Percentiles rank a stretch among this genome's conserved stretches.
phyloP scores from a whole-genome alignment of 2,888 invertebrate genomes.

The Polylopha cassiicola region DNA sequence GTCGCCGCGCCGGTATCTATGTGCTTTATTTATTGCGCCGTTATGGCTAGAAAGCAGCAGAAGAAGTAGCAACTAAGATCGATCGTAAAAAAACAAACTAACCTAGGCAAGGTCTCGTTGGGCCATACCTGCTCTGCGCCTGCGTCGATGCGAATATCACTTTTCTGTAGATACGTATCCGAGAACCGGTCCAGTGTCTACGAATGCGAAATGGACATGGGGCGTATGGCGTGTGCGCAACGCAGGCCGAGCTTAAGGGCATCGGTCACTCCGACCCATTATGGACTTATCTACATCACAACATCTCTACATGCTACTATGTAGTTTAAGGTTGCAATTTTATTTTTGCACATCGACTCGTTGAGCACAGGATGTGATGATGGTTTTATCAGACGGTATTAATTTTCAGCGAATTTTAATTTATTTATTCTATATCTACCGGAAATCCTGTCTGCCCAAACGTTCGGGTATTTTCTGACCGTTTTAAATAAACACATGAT shows the following conservation, averaged over 20 bases:
- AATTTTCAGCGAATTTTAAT: no score
- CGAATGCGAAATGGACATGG: conserved; percentile 37
- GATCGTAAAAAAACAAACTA: conserved; percentile 26
- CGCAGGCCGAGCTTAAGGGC: conserved; percentile 24
- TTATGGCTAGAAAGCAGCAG: conserved; percentile 16
- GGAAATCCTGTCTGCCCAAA: no score
- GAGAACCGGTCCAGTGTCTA: conserved; percentile 52
- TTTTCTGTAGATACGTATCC: conserved; percentile 45
- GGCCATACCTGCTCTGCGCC: conserved; percentile 5
- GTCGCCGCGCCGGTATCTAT: not conserved
- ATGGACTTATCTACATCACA: conserved; percentile 1
- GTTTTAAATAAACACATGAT: no score
- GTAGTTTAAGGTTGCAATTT: not conserved
- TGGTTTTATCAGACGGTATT: no score
- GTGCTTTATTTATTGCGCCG: conserved; percentile 13
- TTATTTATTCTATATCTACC: no score
- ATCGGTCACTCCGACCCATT: conserved; percentile 27
- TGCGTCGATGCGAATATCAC: conserved; percentile 43
- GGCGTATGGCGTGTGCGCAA: conserved; percentile 26
- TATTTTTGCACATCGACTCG: no score
- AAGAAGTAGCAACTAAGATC: conserved; percentile 19
- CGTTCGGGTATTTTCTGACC: no score
- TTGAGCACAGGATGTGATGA: no score
- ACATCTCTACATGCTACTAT: not conserved
- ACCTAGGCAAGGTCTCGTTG: conserved; percentile 37